Evolutionary conservation across 2,797 vertebrate genomes (phyloP).

Genomic region (Acropternis orthonyx): DNA sequence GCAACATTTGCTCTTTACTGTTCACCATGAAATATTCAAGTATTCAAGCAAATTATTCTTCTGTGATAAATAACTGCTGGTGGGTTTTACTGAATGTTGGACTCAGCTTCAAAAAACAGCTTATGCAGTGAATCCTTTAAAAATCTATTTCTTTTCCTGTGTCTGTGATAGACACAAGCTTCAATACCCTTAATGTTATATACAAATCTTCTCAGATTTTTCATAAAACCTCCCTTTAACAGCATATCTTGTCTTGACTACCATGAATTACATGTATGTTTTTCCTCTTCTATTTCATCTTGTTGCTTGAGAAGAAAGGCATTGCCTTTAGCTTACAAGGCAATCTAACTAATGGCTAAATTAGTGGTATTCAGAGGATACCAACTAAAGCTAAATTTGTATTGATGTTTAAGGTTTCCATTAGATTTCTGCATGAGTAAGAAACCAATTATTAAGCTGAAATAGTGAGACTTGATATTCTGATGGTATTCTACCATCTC

Average conservation of each 20-base stretch:
- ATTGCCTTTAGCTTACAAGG: neutral
- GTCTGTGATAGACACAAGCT: neutral
- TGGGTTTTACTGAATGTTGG: neutral
- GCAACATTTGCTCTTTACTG: neutral
- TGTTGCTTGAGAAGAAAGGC: slow-evolving; percentile 6
- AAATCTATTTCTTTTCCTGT: neutral
- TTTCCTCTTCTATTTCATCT: neutral
- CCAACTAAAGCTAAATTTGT: slow-evolving; percentile 33
- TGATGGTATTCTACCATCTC: neutral
- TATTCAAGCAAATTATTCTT: slow-evolving; percentile 14
- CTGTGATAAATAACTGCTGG: neutral
- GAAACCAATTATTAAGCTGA: slow-evolving; percentile 34
- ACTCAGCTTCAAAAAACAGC: neutral
- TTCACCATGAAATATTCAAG: neutral
- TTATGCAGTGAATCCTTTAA: neutral
- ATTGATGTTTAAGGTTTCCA: slow-evolving; percentile 52
- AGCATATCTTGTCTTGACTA: neutral
- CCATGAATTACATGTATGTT: neutral
- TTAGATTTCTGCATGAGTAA: slow-evolving; percentile 43
- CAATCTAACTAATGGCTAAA: slow-evolving; percentile 47
- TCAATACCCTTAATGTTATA: neutral
- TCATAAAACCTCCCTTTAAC: neutral
- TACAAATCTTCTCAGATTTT: neutral
- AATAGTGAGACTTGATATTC: slow-evolving; percentile 17
- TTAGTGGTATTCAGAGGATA: slow-evolving; percentile 22